phyloP scores from a whole-genome alignment of 2,888 invertebrate genomes.

The Chaitophorus viminalis region DNA sequence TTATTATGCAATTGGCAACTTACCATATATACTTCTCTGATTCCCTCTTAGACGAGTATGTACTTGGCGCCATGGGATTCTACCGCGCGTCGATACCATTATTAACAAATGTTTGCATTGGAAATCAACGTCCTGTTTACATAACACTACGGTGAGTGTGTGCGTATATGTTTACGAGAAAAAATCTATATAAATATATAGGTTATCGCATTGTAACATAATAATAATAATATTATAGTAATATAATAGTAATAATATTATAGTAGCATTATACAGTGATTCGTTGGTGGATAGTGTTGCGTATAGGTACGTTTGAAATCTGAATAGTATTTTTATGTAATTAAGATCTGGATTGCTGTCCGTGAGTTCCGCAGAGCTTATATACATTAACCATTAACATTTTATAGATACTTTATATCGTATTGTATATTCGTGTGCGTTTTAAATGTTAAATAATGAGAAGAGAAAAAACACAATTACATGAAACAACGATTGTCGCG shows the following conservation, averaged over 20 bases:
- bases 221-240: not conserved
- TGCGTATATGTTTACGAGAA: not conserved
- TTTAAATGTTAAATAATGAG: slow-evolving; percentile 24
- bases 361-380: not conserved
- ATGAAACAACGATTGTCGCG: slow-evolving; percentile 24
- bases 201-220: slow-evolving; percentile 9
- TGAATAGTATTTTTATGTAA: not conserved
- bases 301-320: slow-evolving; percentile 1
- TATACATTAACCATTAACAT: not conserved
- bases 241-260: no score
- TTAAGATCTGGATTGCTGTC: slow-evolving; percentile 1
- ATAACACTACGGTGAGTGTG: not conserved
- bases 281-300: no score
- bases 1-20: slow-evolving; percentile 38
- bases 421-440: not conserved
- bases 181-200: not conserved
- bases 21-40: slow-evolving; percentile 9
- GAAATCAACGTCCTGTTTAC: slow-evolving; percentile 41
- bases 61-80: slow-evolving; percentile 22
- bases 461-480: slow-evolving; percentile 29
- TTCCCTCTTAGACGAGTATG: not conserved
- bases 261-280: no score
- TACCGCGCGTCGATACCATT: not conserved
- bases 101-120: slow-evolving; percentile 21
- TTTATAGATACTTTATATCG: not conserved